Conservation (phyloP, 2,797 vertebrate species). For the Chaunax sp. region DNA sequence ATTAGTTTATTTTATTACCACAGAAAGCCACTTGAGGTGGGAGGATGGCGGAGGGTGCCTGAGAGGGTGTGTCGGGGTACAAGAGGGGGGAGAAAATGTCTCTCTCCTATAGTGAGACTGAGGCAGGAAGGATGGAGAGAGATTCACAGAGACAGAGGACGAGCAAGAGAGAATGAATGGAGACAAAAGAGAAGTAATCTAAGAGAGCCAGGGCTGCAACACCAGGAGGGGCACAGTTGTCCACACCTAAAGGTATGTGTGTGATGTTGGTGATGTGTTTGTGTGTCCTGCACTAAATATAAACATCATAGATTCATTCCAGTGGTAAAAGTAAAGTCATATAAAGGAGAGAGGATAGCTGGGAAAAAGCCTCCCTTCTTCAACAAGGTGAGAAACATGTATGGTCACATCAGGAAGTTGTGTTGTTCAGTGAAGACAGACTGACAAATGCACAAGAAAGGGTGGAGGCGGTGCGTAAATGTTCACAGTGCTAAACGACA, state of each 20-base stretch:
- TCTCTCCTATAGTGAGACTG: conserved; percentile 24
- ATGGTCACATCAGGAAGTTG: no score
- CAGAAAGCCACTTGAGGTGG: conserved; percentile 41
- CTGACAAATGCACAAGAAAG: no score
- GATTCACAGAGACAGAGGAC: conserved; percentile 54
- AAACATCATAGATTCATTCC: no score
- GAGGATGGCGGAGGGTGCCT: not conserved
- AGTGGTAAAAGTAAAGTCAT: no score
- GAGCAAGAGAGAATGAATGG: conserved; percentile 56
- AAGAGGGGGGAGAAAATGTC: conserved; percentile 1
- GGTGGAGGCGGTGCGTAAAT: no score
- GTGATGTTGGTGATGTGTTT: not conserved
- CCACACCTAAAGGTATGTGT: conserved; percentile 21
- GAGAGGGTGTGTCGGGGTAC: not conserved
- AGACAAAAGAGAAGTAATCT: conserved; percentile 66
- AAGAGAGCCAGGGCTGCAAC: conserved; percentile 33
- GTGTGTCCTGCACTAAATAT: no score
- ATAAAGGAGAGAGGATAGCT: no score
- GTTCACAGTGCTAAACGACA: no score
- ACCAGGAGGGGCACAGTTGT: conserved; percentile 17
- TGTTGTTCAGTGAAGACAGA: no score
- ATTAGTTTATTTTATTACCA: conserved; percentile 83
- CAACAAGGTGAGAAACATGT: no score
- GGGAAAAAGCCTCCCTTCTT: no score
- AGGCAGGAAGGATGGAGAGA: conserved; percentile 53